phyloP scores from a whole-genome alignment of 1,140 invertebrate species.

The Littorina saxatilis region DNA sequence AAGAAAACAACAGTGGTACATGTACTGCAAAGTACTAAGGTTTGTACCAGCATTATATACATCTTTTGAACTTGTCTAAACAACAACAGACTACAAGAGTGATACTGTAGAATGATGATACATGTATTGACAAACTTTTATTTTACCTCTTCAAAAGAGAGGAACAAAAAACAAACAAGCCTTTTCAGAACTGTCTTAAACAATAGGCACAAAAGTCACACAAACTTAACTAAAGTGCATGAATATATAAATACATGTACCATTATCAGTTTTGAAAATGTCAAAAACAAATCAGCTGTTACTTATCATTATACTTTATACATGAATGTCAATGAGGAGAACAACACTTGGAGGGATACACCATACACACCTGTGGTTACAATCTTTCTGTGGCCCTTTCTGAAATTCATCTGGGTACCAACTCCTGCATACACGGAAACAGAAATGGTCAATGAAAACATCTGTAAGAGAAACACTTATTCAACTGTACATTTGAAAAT shows the following conservation, averaged over 20 bases:
- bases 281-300: neutral
- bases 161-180: neutral
- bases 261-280: too few relatives aligned
- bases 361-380: conserved; percentile 79
- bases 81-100: neutral
- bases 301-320: neutral
- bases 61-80: too few relatives aligned
- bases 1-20: neutral
- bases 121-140: neutral
- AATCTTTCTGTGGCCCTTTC: conserved; percentile 81
- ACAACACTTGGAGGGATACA: too few relatives aligned
- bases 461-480: neutral
- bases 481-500: neutral
- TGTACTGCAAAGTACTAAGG: too few relatives aligned
- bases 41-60: too few relatives aligned
- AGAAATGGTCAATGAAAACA: neutral
- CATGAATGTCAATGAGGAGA: too few relatives aligned
- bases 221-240: too few relatives aligned
- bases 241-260: too few relatives aligned
- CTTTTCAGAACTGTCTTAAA: too few relatives aligned
- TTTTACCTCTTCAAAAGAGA: too few relatives aligned
- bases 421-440: conserved; percentile 74
- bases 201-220: too few relatives aligned
- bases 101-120: neutral
- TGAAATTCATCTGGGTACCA: conserved; percentile 84